These are phyloP conservation scores for Deroplatys truncata DNA, from an alignment of 2,888 invertebrate species.

Conservation along the genomic window DNA sequence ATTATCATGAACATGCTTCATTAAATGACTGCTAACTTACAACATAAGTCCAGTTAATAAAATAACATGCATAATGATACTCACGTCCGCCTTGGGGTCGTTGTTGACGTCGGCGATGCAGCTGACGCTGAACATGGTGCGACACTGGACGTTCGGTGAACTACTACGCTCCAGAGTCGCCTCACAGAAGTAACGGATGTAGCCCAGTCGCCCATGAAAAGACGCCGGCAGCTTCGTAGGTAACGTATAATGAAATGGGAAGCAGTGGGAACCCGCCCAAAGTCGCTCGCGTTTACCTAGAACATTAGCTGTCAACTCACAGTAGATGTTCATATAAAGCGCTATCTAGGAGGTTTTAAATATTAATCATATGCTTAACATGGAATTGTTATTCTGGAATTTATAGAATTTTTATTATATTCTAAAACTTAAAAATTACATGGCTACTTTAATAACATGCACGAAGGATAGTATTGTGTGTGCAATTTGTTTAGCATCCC, in stretches of 20 bases:
- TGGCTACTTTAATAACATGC: too few relatives aligned
- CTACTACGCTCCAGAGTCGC: conserved; percentile 36
- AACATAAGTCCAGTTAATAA: too few relatives aligned
- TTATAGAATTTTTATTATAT: too few relatives aligned
- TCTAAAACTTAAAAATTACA: too few relatives aligned
- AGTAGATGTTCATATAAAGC: neutral
- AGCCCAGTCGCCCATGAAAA: conserved; percentile 37
- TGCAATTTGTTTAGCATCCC: too few relatives aligned
- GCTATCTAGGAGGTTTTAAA: too few relatives aligned
- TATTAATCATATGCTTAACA: too few relatives aligned
- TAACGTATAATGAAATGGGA: conserved; percentile 36
- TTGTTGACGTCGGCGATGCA: conserved; percentile 37
- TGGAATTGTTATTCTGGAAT: too few relatives aligned
- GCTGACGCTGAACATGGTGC: conserved; percentile 36
- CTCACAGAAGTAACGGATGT: conserved; percentile 39
- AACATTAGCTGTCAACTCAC: neutral
- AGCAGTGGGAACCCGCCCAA: conserved; percentile 35
- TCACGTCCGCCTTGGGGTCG: conserved; percentile 37
- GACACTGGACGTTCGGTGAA: conserved; percentile 33
- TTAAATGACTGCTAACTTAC: too few relatives aligned
- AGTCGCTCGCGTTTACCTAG: conserved; percentile 37
- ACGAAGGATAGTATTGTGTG: too few relatives aligned
- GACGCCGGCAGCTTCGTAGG: conserved; percentile 37
- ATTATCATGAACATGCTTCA: too few relatives aligned
- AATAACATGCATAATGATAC: neutral